Percentiles rank a stretch among this genome's conserved stretches.
These are phyloP conservation scores for Cheilosia grossa DNA, from an alignment of 2,888 invertebrate genomes.

Conservation along the genomic window DNA sequence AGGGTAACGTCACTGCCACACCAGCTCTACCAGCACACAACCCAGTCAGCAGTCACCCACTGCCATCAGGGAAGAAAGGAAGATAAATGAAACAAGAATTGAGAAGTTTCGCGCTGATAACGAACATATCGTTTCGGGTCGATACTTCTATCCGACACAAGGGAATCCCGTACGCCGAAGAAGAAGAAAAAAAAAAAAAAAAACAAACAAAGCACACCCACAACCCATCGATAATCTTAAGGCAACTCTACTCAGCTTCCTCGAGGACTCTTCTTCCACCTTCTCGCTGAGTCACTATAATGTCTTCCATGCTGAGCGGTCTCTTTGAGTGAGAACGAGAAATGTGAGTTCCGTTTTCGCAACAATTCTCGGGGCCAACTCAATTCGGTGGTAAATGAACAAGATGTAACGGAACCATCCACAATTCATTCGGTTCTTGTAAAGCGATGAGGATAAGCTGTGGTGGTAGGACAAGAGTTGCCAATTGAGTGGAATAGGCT, in stretches of 20 bases:
- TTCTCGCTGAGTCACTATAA: neutral
- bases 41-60: neutral
- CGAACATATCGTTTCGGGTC: constrained; percentile 43
- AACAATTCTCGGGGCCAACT: neutral
- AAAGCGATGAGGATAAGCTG: neutral
- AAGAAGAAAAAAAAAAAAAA: constrained; percentile 1
- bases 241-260: constrained; percentile 2
- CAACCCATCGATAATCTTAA: constrained; percentile 45
- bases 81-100: constrained; percentile 38
- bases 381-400: neutral
- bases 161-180: neutral
- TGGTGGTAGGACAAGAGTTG: neutral
- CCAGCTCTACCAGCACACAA: too few relatives aligned
- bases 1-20: neutral
- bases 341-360: neutral
- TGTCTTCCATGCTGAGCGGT: neutral
- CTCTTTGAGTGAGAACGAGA: neutral
- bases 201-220: constrained; percentile 24
- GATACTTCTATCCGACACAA: constrained; percentile 25
- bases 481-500: neutral
- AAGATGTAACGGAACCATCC: neutral
- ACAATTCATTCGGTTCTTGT: neutral
- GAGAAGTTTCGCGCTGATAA: constrained; percentile 54
- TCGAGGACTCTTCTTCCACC: constrained; percentile 34
- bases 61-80: neutral